Conservation (phyloP, 2,888 invertebrate genomes). For the Carcina quercana region DNA sequence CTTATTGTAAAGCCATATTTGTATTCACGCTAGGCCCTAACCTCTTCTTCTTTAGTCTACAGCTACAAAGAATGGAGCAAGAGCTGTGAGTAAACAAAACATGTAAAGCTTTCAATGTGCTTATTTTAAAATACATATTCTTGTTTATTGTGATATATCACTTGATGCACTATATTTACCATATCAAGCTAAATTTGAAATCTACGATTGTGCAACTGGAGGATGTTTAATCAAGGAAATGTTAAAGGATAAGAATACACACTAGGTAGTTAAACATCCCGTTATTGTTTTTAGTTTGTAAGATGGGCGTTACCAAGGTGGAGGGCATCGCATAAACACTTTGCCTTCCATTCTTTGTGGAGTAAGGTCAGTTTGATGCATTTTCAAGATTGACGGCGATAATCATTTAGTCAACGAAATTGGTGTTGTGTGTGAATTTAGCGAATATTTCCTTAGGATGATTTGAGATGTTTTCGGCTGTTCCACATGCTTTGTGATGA, state of each 20-base stretch:
- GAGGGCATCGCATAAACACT: constrained; percentile 67
- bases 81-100: constrained; percentile 58
- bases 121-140: constrained; percentile 14
- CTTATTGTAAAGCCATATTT: no score
- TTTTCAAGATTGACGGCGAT: constrained; percentile 20
- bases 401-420: constrained; percentile 20
- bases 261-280: constrained; percentile 11
- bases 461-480: constrained; percentile 21
- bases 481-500: constrained; percentile 9
- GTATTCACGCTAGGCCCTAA: no score
- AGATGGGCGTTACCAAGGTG: constrained; percentile 70
- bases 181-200: no score
- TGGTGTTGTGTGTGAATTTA: no score
- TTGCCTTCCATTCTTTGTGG: constrained; percentile 56
- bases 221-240: no score
- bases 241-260: no score
- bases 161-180: constrained; percentile 18
- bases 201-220: no score
- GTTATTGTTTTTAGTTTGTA: constrained; percentile 64
- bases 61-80: constrained; percentile 56
- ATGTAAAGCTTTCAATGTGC: constrained; percentile 21
- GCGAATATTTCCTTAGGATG: constrained; percentile 18
- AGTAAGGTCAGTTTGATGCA: constrained; percentile 61
- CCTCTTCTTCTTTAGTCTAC: constrained; percentile 57
- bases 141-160: constrained; percentile 12